phyloP scores from a whole-genome alignment of 1,140 invertebrate genomes.

The Drosophila kurseongensis region DNA sequence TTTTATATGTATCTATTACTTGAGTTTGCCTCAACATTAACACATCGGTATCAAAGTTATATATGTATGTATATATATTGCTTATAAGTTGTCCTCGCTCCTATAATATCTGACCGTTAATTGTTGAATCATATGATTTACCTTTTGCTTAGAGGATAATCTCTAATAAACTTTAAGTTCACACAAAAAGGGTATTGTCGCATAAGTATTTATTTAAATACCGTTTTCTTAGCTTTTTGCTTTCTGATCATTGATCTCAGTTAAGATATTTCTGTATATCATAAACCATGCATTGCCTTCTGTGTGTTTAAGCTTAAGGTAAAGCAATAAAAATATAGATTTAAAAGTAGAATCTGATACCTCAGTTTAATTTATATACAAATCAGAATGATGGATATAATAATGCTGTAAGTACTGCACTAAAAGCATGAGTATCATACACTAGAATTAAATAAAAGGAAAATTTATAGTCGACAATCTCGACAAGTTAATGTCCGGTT shows the following conservation, averaged over 20 bases:
- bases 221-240: slow-evolving; percentile 12
- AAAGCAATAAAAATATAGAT: slow-evolving; percentile 11
- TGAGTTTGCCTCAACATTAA: slow-evolving; percentile 41
- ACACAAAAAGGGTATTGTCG: slow-evolving; percentile 61
- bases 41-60: slow-evolving; percentile 50
- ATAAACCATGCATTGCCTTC: slow-evolving; percentile 49
- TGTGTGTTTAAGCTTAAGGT: slow-evolving; percentile 15
- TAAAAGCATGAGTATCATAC: slow-evolving; percentile 24
- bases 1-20: slow-evolving; percentile 33
- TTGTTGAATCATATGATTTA: slow-evolving; percentile 38
- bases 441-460: slow-evolving; percentile 7
- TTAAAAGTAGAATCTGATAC: slow-evolving; percentile 2
- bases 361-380: slow-evolving; percentile 47
- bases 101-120: slow-evolving; percentile 33
- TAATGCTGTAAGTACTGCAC: slow-evolving; percentile 19
- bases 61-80: slow-evolving; percentile 46
- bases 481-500: too few species aligned
- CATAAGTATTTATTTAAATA: slow-evolving; percentile 49
- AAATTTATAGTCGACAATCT: too few species aligned
- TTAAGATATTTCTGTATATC: slow-evolving; percentile 9
- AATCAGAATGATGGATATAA: slow-evolving; percentile 32
- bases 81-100: slow-evolving; percentile 38
- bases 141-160: slow-evolving; percentile 25
- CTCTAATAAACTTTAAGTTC: slow-evolving; percentile 44
- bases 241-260: slow-evolving; percentile 1